A percentile compares a stretch with the other conserved stretches of the same genome.
phyloP scores from a whole-genome alignment of 2,888 invertebrate genomes.

The Acrobasis consociella region DNA sequence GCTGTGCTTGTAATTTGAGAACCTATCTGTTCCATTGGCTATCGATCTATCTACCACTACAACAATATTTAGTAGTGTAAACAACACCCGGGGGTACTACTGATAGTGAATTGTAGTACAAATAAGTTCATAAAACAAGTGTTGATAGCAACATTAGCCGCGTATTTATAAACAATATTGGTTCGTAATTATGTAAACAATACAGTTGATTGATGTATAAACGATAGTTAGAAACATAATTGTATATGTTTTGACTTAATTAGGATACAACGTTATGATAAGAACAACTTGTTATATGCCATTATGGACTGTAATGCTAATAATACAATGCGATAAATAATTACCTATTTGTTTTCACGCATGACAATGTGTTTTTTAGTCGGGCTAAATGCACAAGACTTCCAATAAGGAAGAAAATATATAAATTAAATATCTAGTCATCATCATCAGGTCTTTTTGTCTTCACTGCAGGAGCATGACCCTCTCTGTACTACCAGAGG shows the following conservation, averaged over 20 bases:
- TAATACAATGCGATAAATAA: too few relatives aligned
- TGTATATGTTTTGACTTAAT: not conserved
- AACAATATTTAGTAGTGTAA: not conserved
- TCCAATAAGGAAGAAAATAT: too few relatives aligned
- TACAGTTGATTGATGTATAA: conserved; percentile 5
- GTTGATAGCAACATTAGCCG: conserved; percentile 7
- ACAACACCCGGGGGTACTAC: not conserved
- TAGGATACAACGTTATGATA: conserved; percentile 3
- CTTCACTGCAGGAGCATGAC: too few relatives aligned
- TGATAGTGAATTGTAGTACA: not conserved
- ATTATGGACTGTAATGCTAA: too few relatives aligned
- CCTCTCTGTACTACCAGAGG: too few relatives aligned
- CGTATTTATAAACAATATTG: conserved; percentile 18
- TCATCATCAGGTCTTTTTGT: too few relatives aligned
- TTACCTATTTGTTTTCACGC: too few relatives aligned
- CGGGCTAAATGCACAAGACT: too few relatives aligned
- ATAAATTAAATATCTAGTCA: too few relatives aligned
- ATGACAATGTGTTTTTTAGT: too few relatives aligned
- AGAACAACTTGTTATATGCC: not conserved
- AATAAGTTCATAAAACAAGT: not conserved
- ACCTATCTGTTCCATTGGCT: too few relatives aligned
- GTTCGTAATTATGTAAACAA: conserved; percentile 5
- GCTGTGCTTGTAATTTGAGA: too few relatives aligned
- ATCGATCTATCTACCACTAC: not conserved
- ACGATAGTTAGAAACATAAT: not conserved